Base-by-base conservation (phyloP, 2,888 invertebrate species). In the Cataglyphis altisquamis region DNA sequence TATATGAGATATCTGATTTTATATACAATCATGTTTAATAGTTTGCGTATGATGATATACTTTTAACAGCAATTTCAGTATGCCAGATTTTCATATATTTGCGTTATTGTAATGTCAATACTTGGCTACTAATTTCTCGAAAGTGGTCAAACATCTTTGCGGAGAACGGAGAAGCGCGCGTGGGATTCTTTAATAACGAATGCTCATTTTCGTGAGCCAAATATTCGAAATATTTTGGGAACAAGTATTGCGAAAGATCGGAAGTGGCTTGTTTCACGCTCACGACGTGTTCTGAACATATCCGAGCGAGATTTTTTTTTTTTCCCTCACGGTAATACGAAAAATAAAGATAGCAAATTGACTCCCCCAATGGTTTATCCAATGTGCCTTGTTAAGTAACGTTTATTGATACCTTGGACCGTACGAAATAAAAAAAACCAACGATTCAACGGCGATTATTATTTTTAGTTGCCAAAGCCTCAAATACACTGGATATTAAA, bases 221-320 rank as follows among this genome's bases (percentile, higher is more conserved):
- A 80, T 68, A 80, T 80, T 80, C 45, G 60, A 70, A 80, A 80
- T 80, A 80, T 80, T 80, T 80, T 80, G 68, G 32, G 78, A 80
- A 68, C 78, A 70, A 64, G 32, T 45, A 80, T 80, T 80, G 36
- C 78, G 70, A 60, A 80, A 80, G 25, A 80, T 80, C 68, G 70
- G 70, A 80, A 80, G 25, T 60, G 18, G 60, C 60, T 36, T 68
- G 18, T 66, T 68, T 18, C 32, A 57, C 60, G 18, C 39, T 41
- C 1, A 1, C 25, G 25, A 25, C 25, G 25, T 25, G 25, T 25
- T 25, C 25, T 29, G 45, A 45, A 18, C 8, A 12, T 25, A 41
- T 67, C 36, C 25, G 32, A 57, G 9, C 68, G 45, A 60, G 45
- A 36, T 21, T 60, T 52, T 52, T 60, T 25, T 25, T 25, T 60